phyloP scores from a whole-genome alignment of 1,140 invertebrate species.

The Drosophila bocki region DNA sequence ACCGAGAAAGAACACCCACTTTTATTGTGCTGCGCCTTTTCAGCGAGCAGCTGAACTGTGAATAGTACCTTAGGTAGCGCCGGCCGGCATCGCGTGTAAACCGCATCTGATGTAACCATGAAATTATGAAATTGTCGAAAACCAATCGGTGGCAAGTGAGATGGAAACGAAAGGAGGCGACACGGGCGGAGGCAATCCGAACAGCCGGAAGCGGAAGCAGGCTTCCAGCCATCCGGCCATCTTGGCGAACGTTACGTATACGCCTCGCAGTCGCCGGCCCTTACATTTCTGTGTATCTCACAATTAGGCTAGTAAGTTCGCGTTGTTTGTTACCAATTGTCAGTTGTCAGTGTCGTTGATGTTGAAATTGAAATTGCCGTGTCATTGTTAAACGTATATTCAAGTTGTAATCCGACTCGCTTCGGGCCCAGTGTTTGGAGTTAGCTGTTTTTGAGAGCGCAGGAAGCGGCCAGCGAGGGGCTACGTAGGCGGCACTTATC shows the following conservation, averaged over 20 bases:
- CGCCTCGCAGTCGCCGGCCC: slow-evolving; percentile 30
- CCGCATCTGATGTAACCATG: slow-evolving; percentile 33
- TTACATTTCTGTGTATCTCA: slow-evolving; percentile 19
- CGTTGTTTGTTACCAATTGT: slow-evolving; percentile 63
- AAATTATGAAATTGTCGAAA: slow-evolving; percentile 41
- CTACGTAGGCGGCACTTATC: slow-evolving; percentile 12
- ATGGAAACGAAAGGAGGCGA: neutral
- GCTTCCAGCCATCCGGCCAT: slow-evolving; percentile 35
- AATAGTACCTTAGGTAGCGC: slow-evolving; percentile 49
- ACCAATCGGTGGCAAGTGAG: slow-evolving; percentile 14
- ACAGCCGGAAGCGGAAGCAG: slow-evolving; percentile 31
- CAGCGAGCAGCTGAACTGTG: slow-evolving; percentile 43
- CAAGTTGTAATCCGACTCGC: slow-evolving; percentile 39
- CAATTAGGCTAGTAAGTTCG: slow-evolving; percentile 61
- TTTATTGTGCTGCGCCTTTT: slow-evolving; percentile 50
- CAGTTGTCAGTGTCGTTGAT: slow-evolving; percentile 58
- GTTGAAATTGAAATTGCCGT: slow-evolving; percentile 55
- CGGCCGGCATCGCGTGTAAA: slow-evolving; percentile 26
- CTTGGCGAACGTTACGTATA: slow-evolving; percentile 53
- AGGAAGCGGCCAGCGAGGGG: neutral
- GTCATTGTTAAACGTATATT: slow-evolving; percentile 61
- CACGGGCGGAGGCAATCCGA: neutral
- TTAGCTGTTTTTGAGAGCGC: slow-evolving; percentile 29
- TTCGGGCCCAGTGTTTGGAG: slow-evolving; percentile 38
- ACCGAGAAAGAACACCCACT: slow-evolving; percentile 20